Conservation (phyloP, 2,113 vertebrate species). For the Greenwoodochromis staneri region DNA sequence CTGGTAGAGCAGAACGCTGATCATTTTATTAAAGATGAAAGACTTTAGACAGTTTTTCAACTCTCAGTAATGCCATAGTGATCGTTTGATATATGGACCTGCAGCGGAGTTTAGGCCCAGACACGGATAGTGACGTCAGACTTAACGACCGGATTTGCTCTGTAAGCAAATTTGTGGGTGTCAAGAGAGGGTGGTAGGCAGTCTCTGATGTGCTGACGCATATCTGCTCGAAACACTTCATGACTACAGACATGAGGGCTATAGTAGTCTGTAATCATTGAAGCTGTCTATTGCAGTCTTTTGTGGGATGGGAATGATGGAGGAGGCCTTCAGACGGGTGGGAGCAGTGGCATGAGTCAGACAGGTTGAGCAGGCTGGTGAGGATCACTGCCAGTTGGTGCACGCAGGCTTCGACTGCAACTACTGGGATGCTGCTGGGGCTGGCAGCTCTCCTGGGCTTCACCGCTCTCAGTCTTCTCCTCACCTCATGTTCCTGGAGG, state of each 20-base stretch:
- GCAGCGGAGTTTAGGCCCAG: too few relatives aligned
- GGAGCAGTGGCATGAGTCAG: background rate
- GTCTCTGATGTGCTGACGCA: background rate
- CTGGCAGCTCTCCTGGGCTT: background rate
- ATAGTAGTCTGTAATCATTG: background rate
- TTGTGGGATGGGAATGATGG: too few relatives aligned
- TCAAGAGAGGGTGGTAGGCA: background rate
- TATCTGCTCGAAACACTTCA: background rate
- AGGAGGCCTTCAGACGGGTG: background rate
- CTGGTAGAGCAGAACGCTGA: too few relatives aligned
- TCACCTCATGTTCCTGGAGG: background rate
- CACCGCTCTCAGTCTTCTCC: background rate
- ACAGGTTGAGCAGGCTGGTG: background rate
- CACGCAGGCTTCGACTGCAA: fast-evolving
- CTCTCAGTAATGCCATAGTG: too few relatives aligned
- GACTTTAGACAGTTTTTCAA: too few relatives aligned
- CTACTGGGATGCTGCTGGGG: background rate
- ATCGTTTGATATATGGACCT: too few relatives aligned
- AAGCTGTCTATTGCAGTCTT: background rate
- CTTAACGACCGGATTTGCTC: too few relatives aligned
- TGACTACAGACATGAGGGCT: background rate
- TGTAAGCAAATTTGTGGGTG: background rate
- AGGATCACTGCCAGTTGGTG: background rate
- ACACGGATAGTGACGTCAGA: too few relatives aligned
- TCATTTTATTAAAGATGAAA: too few relatives aligned